Evolutionary conservation across 2,888 invertebrate genomes (phyloP).

Genomic region (Synergus laeviventris): DNA sequence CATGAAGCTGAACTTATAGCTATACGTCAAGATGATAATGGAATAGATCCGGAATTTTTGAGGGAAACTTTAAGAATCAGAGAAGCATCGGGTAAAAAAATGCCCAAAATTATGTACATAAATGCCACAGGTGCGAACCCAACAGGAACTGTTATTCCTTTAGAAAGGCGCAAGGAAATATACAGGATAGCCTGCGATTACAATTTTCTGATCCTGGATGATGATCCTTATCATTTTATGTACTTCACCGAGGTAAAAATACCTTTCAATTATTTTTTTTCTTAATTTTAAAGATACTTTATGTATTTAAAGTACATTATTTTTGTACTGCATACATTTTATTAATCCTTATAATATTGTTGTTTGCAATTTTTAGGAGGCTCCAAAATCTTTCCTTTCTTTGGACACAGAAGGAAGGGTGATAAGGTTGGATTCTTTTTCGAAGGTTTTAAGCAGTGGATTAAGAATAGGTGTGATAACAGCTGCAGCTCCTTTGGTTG

Average conservation of each 20-base stretch:
- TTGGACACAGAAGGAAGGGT: slow-evolving; percentile 87
- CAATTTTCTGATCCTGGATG: slow-evolving; percentile 87
- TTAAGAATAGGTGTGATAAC: slow-evolving; percentile 86
- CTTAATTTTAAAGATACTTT: background rate
- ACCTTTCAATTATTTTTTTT: background rate
- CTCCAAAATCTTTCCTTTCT: slow-evolving; percentile 83
- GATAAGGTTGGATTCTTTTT: slow-evolving; percentile 86
- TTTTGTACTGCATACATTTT: background rate
- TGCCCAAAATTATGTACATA: slow-evolving; percentile 85
- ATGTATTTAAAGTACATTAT: no score
- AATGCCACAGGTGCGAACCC: slow-evolving; percentile 89
- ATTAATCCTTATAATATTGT: background rate
- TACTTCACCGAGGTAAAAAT: slow-evolving; percentile 81
- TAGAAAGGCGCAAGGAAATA: slow-evolving; percentile 82
- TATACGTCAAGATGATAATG: slow-evolving; percentile 84
- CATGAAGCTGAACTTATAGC: slow-evolving; percentile 81
- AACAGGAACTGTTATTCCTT: slow-evolving; percentile 83
- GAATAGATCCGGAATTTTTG: slow-evolving; percentile 81
- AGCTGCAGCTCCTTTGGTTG: slow-evolving; percentile 82
- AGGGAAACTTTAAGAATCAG: slow-evolving; percentile 79
- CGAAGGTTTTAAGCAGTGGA: slow-evolving; percentile 85
- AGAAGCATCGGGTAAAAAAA: slow-evolving; percentile 75
- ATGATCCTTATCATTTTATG: slow-evolving; percentile 89
- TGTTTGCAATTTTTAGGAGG: slow-evolving; percentile 72
- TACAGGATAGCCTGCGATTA: slow-evolving; percentile 86